Conservation (phyloP, 92 coral and sea anemone genomes). For the Zoanthus sansibaricus region DNA sequence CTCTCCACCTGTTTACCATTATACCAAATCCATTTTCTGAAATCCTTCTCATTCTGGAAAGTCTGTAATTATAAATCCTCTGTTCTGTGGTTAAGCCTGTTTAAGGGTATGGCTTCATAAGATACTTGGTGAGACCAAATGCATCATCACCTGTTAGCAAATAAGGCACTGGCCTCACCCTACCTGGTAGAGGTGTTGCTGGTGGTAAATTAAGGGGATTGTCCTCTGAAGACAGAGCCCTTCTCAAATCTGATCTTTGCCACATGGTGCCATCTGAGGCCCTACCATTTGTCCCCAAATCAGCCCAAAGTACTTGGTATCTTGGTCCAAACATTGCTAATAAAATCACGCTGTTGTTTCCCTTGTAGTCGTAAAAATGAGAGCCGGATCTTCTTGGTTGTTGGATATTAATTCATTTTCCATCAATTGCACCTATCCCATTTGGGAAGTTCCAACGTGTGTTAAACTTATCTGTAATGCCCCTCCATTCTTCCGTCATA, state of each 20-base stretch:
- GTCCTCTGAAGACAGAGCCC: not conserved
- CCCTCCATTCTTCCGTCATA: not conserved
- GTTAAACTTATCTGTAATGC: not conserved
- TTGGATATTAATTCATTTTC: slow-evolving; percentile 53
- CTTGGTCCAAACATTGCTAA: slow-evolving; percentile 63
- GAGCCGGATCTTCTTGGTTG: slow-evolving; percentile 63
- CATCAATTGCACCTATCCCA: slow-evolving; percentile 77
- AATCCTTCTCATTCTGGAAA: slow-evolving; percentile 46
- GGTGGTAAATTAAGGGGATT: slow-evolving; percentile 42
- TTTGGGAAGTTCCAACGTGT: slow-evolving; percentile 58
- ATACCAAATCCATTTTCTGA: slow-evolving; percentile 55
- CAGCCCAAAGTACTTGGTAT: slow-evolving; percentile 62
- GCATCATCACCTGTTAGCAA: slow-evolving; percentile 62
- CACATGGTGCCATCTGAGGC: slow-evolving; percentile 54
- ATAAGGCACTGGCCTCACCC: slow-evolving; percentile 34
- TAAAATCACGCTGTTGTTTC: slow-evolving; percentile 55
- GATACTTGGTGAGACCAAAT: slow-evolving; percentile 38
- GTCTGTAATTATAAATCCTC: slow-evolving; percentile 59
- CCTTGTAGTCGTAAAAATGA: slow-evolving; percentile 63
- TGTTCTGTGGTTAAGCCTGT: slow-evolving; percentile 46
- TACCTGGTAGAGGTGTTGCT: slow-evolving; percentile 46
- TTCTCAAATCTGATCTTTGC: slow-evolving; percentile 45
- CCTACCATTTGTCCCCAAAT: slow-evolving; percentile 65
- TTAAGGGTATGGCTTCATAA: slow-evolving; percentile 53
- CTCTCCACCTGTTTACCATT: slow-evolving; percentile 44